phyloP scores from a whole-genome alignment of 2,888 invertebrate genomes.

The Podotricha telesiphe region DNA sequence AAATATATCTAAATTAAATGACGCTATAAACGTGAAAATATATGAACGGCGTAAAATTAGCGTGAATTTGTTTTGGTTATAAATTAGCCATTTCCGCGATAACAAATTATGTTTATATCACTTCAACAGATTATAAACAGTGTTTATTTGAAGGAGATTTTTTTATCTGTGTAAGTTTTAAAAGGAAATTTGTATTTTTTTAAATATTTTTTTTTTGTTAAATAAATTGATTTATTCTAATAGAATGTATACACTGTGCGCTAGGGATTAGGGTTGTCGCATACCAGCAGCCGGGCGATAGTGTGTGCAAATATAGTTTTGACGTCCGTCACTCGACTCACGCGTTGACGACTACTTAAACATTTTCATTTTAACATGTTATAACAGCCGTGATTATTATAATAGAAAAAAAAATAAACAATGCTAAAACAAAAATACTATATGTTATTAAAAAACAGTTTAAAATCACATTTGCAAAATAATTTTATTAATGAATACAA shows the following conservation, averaged over 20 bases:
- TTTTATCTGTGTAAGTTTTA: background rate
- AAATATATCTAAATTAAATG: conserved; percentile 28
- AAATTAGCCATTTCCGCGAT: conserved; percentile 25
- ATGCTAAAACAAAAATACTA: background rate
- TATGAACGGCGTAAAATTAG: conserved; percentile 32
- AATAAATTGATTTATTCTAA: conserved; percentile 50
- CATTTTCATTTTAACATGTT: conserved; percentile 26
- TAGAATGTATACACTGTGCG: conserved; percentile 59
- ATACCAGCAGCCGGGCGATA: conserved; percentile 75
- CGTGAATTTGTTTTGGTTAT: conserved; percentile 31
- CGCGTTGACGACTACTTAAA: conserved; percentile 42
- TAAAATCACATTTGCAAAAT: background rate
- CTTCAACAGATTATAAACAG: conserved; percentile 11
- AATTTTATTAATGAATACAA: background rate
- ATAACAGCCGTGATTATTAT: background rate
- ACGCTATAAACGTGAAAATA: conserved; percentile 35
- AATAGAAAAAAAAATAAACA: conserved; percentile 2
- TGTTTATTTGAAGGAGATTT: background rate
- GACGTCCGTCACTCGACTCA: conserved; percentile 60
- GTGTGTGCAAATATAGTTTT: conserved; percentile 70
- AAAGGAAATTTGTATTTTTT: no score
- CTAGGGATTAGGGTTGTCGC: conserved; percentile 66
- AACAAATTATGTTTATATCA: conserved; percentile 9
- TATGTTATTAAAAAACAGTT: background rate
- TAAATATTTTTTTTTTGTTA: background rate